Percentiles rank a stretch among this genome's conserved stretches.
Conservation (phyloP, 2,113 vertebrate species). For the Esox niger region DNA sequence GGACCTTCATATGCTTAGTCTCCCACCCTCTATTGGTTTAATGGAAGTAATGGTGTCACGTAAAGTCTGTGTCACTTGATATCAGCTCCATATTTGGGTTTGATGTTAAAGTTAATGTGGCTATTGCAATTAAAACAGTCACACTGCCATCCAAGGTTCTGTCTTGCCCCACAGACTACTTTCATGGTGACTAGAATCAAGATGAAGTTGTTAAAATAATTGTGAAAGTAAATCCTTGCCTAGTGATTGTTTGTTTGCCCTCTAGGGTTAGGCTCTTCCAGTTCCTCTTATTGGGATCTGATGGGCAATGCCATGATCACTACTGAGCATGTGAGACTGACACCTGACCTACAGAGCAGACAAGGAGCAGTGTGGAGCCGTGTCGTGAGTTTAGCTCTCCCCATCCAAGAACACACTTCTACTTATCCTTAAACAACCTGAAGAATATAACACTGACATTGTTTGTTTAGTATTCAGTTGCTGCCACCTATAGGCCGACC, state of each 20-base stretch:
- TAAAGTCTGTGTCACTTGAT: too few species aligned
- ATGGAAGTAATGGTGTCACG: too few species aligned
- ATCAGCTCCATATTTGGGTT: too few species aligned
- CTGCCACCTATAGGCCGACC: background rate
- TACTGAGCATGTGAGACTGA: constrained; percentile 86
- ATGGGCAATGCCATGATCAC: constrained; percentile 88
- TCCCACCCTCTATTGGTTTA: too few species aligned
- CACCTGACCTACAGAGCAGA: constrained; percentile 90
- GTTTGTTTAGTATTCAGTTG: background rate
- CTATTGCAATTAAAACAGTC: background rate
- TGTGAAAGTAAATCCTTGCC: too few species aligned
- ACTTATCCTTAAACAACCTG: background rate
- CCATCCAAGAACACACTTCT: background rate
- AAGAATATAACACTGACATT: background rate
- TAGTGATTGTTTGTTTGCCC: background rate
- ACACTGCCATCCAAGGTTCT: too few species aligned
- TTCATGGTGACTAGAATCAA: too few species aligned
- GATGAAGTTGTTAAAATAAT: too few species aligned
- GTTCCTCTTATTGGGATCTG: constrained; percentile 88
- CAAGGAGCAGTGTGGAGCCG: constrained; percentile 93
- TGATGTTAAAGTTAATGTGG: too few species aligned
- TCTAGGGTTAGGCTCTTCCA: constrained; percentile 84
- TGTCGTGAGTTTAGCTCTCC: constrained; percentile 74
- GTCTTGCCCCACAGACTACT: too few species aligned
- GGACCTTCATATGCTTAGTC: too few species aligned